Evolutionary conservation across 2,888 invertebrate genomes (phyloP).

Genomic region (Drosophila anceps): DNA sequence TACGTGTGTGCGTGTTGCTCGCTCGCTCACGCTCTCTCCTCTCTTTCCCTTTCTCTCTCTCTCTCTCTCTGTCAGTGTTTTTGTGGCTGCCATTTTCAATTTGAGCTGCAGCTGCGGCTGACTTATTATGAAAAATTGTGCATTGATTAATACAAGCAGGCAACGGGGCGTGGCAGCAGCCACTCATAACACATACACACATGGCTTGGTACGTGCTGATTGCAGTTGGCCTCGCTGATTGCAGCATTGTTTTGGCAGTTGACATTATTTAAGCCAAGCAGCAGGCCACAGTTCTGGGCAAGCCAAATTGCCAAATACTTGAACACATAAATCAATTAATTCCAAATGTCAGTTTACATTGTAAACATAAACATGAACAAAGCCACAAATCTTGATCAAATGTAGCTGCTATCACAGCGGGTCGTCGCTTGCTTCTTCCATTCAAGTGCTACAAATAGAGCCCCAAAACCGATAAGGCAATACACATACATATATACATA

Average conservation of each 20-base stretch:
- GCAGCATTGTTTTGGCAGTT: slow-evolving; percentile 26
- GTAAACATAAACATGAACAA: slow-evolving; percentile 62
- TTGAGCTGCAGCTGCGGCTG: slow-evolving; percentile 58
- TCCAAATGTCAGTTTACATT: slow-evolving; percentile 68
- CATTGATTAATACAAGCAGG: slow-evolving; percentile 55
- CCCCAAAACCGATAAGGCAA: slow-evolving; percentile 39
- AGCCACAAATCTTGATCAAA: slow-evolving; percentile 61
- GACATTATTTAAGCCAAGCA: slow-evolving; percentile 24
- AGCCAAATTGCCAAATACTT: slow-evolving; percentile 49
- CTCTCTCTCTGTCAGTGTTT: neutral
- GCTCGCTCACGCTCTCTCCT: neutral
- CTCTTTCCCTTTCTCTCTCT: neutral
- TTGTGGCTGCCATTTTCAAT: slow-evolving; percentile 44
- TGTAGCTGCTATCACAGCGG: slow-evolving; percentile 12
- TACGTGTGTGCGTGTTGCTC: neutral
- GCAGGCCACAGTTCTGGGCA: neutral
- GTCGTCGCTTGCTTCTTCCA: neutral
- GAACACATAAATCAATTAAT: slow-evolving; percentile 77
- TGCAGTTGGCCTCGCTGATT: slow-evolving; percentile 42
- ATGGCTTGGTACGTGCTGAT: slow-evolving; percentile 45
- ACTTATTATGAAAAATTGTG: slow-evolving; percentile 78
- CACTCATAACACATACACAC: slow-evolving; percentile 20
- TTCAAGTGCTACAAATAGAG: slow-evolving; percentile 16
- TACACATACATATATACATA: slow-evolving; percentile 5
- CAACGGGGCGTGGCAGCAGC: slow-evolving; percentile 41